Percentiles rank a stretch among this genome's conserved stretches.
Conservation (phyloP, 2,797 vertebrate genomes). For the Atherinosoma microstoma region DNA sequence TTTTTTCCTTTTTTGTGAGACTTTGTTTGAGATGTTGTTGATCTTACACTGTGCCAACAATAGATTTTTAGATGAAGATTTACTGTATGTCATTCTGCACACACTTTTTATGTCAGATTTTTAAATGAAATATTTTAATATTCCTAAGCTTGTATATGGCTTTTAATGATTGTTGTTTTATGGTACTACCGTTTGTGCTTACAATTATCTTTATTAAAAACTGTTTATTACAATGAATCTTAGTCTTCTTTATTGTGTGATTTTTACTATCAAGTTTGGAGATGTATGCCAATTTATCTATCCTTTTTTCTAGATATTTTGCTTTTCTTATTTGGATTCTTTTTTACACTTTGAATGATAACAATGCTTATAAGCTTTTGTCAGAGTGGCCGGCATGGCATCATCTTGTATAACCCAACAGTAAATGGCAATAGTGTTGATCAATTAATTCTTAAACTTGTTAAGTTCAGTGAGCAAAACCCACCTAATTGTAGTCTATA, state of each 20-base stretch:
- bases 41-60: slow-evolving; percentile 79
- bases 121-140: slow-evolving; percentile 52
- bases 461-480: background rate
- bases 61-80: slow-evolving; percentile 63
- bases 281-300: background rate
- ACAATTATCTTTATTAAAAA: slow-evolving; percentile 70
- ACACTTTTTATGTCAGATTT: slow-evolving; percentile 52
- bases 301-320: background rate
- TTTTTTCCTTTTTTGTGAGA: slow-evolving; percentile 73
- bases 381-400: no score
- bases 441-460: background rate
- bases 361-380: background rate
- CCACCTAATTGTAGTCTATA: background rate
- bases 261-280: slow-evolving; percentile 4
- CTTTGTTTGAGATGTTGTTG: slow-evolving; percentile 53
- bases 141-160: slow-evolving; percentile 49
- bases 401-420: background rate
- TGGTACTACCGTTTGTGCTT: slow-evolving; percentile 69
- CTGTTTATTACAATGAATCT: slow-evolving; percentile 43
- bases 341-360: slow-evolving; percentile 17
- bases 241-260: slow-evolving; percentile 18
- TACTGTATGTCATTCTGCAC: slow-evolving; percentile 72
- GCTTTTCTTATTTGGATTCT: background rate
- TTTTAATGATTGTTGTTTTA: slow-evolving; percentile 50
- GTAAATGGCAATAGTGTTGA: background rate